phyloP scores from a whole-genome alignment of 1,140 invertebrate species.

The Aphidius gifuensis region DNA sequence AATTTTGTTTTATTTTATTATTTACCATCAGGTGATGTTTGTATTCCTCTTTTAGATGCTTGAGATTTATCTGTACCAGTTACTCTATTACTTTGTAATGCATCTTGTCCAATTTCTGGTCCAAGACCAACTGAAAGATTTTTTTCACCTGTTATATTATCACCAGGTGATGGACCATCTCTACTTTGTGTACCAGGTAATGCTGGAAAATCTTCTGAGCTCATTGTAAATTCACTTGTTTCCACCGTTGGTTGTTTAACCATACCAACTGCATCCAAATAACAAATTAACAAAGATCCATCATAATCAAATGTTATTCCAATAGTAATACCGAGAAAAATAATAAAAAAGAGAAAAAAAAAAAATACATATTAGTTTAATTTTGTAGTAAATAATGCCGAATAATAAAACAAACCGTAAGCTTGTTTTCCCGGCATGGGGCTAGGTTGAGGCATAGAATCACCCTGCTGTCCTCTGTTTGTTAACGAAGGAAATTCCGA shows the following conservation, averaged over 20 bases:
- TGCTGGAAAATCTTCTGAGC: conserved; percentile 97
- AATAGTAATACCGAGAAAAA: too few species aligned
- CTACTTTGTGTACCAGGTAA: conserved; percentile 72
- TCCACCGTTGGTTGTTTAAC: conserved; percentile 91
- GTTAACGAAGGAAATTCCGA: conserved; percentile 89
- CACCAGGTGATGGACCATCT: conserved; percentile 57
- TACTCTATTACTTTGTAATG: conserved; percentile 50
- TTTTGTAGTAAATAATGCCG: conserved; percentile 13
- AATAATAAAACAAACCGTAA: conserved; percentile 63
- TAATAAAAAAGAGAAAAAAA: conserved; percentile 35
- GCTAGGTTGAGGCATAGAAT: conserved; percentile 74
- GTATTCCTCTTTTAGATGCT: conserved; percentile 77
- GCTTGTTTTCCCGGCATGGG: conserved; percentile 83
- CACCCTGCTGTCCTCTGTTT: conserved; percentile 71
- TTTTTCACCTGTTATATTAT: conserved; percentile 58
- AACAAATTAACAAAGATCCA: too few species aligned
- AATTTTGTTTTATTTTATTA: conserved; percentile 6
- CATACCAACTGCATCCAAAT: conserved; percentile 74
- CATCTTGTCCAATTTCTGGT: conserved; percentile 51
- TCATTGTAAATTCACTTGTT: conserved; percentile 94
- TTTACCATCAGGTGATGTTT: conserved; percentile 88
- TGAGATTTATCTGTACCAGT: conserved; percentile 52
- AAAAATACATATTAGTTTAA: not conserved
- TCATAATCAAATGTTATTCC: too few species aligned
- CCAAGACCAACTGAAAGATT: conserved; percentile 56